Conservation (phyloP, 1,140 invertebrate genomes). For the Harpegnathos saltator region DNA sequence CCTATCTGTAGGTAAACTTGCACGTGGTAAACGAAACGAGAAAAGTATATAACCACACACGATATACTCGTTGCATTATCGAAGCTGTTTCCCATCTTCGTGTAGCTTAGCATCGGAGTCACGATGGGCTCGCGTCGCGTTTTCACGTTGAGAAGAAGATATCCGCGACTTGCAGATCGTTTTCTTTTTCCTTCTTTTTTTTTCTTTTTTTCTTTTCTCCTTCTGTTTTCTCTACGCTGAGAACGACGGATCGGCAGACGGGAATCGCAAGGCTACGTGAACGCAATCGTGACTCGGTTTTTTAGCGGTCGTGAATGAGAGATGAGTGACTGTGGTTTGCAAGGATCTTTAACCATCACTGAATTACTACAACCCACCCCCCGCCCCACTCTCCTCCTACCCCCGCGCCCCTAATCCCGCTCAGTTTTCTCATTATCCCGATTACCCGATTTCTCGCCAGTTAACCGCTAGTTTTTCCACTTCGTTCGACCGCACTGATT, state of each 20-base stretch:
- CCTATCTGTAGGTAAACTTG: slow-evolving; percentile 54
- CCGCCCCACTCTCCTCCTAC: too few relatives aligned
- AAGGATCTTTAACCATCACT: slow-evolving; percentile 64
- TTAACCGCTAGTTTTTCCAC: slow-evolving; percentile 55
- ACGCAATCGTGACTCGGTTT: slow-evolving; percentile 46
- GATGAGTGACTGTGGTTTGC: slow-evolving; percentile 60
- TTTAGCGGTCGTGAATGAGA: slow-evolving; percentile 67
- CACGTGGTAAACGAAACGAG: slow-evolving; percentile 45
- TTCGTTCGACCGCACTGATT: slow-evolving; percentile 56
- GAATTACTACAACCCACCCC: slow-evolving; percentile 37
- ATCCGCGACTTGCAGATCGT: not conserved
- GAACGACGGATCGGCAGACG: not conserved
- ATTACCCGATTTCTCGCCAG: slow-evolving; percentile 59
- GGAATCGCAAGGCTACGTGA: slow-evolving; percentile 14
- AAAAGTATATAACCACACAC: not conserved
- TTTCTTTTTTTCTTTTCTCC: too few relatives aligned
- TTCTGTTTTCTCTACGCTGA: too few relatives aligned
- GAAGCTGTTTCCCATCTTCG: slow-evolving; percentile 65
- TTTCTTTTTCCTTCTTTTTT: too few relatives aligned
- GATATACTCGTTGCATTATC: slow-evolving; percentile 34
- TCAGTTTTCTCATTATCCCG: slow-evolving; percentile 39
- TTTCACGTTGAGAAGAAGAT: not conserved
- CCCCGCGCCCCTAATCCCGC: too few relatives aligned
- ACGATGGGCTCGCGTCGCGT: slow-evolving; percentile 43
- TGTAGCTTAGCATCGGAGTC: slow-evolving; percentile 65